These are phyloP conservation scores for Pachydiplax longipennis DNA, from an alignment of 2,888 invertebrate species.

Conservation along the genomic window DNA sequence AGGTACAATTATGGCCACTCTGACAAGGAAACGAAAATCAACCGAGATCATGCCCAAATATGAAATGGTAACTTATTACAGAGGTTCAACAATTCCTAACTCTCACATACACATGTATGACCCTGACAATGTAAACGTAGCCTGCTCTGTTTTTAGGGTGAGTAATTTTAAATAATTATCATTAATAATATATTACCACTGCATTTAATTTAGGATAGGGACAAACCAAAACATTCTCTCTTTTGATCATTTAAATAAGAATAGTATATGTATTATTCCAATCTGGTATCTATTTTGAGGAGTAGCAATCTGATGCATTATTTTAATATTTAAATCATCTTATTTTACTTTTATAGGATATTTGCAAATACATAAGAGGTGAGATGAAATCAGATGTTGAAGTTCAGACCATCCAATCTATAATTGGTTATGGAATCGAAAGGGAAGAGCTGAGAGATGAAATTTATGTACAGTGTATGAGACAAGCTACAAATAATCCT, in stretches of 20 bases:
- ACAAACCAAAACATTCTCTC: too few species aligned
- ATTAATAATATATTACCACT: too few species aligned
- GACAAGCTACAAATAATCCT: conserved; percentile 90
- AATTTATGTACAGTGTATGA: conserved; percentile 86
- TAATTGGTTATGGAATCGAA: conserved; percentile 87
- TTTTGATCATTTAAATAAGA: too few species aligned
- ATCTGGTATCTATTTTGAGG: background rate
- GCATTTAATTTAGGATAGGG: too few species aligned
- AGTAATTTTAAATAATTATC: conserved; percentile 59
- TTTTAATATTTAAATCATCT: background rate
- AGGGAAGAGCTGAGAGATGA: conserved; percentile 92
- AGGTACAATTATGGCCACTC: conserved; percentile 81
- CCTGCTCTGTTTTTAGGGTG: conserved; percentile 90
- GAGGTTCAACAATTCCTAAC: conserved; percentile 86
- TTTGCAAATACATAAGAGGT: conserved; percentile 88
- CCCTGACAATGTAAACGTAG: conserved; percentile 89
- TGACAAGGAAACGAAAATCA: conserved; percentile 75
- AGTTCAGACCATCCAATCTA: conserved; percentile 81
- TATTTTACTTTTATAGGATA: conserved; percentile 68
- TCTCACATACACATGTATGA: conserved; percentile 96
- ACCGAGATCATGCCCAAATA: conserved; percentile 85
- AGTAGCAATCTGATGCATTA: background rate
- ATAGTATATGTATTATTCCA: background rate
- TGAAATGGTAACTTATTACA: conserved; percentile 91
- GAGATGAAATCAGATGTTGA: conserved; percentile 86